Evolutionary conservation across 2,113 vertebrate genomes (phyloP).

Genomic region (Marmota flaviventris): DNA sequence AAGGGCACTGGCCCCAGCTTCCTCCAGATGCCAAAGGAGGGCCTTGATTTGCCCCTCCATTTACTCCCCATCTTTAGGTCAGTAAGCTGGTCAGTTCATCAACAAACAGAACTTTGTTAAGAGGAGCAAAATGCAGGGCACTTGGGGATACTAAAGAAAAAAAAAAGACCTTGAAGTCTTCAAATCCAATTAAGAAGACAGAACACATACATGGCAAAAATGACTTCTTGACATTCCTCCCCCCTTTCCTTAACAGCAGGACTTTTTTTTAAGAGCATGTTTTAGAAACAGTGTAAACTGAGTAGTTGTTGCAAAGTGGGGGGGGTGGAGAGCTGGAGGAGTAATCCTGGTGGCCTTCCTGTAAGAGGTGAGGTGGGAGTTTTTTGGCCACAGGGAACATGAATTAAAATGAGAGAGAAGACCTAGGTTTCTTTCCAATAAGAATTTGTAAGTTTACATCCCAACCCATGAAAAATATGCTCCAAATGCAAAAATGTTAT

Average conservation of each 20-base stretch:
- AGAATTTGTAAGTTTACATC: constrained; percentile 33
- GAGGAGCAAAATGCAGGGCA: constrained; percentile 51
- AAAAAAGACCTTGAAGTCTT: constrained; percentile 53
- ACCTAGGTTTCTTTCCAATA: background rate
- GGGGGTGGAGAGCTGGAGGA: background rate
- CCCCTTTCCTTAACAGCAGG: background rate
- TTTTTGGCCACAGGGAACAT: background rate
- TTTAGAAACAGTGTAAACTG: constrained; percentile 61
- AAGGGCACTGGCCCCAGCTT: background rate
- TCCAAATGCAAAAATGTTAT: constrained; percentile 54
- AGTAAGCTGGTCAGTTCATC: constrained; percentile 41
- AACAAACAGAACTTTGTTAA: constrained; percentile 75
- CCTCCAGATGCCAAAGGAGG: constrained; percentile 55
- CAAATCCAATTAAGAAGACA: constrained; percentile 71
- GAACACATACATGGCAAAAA: constrained; percentile 51
- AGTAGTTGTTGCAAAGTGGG: constrained; percentile 14
- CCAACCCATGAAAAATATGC: constrained; percentile 35
- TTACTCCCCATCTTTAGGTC: constrained; percentile 53
- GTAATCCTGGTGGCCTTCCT: constrained; percentile 63
- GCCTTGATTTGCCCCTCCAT: constrained; percentile 14
- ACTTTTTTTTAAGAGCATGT: background rate
- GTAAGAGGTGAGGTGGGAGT: background rate
- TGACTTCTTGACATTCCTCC: constrained; percentile 5
- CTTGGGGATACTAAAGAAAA: constrained; percentile 16
- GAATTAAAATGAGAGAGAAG: constrained; percentile 25